These are phyloP conservation scores for Monarcha castaneiventris DNA, from an alignment of 2,113 vertebrate genomes.

Conservation along the genomic window DNA sequence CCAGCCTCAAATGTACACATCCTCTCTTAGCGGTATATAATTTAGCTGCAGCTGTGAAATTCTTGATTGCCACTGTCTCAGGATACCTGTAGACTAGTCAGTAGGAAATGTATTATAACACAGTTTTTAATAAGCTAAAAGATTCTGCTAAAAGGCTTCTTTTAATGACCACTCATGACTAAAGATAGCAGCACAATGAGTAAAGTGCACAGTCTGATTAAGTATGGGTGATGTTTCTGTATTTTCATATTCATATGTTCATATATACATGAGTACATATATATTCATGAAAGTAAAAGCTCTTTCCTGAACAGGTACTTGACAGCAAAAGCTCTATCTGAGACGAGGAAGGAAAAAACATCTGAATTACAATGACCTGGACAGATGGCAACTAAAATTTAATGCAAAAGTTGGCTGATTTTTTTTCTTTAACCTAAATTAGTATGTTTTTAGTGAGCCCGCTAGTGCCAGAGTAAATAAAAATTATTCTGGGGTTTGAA, in stretches of 20 bases:
- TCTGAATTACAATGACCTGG: not conserved
- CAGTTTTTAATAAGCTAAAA: not conserved
- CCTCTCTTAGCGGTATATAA: not conserved
- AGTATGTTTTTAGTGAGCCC: not conserved
- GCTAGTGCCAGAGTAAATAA: not conserved
- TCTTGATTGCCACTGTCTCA: not conserved
- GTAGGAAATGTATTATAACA: not conserved
- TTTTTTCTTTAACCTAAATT: not conserved
- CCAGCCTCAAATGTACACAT: not conserved
- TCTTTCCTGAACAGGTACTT: not conserved
- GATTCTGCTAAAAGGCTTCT: not conserved
- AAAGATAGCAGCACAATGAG: not conserved
- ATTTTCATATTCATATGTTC: not conserved
- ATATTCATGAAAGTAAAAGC: not conserved
- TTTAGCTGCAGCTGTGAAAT: not conserved
- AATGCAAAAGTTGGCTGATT: not conserved
- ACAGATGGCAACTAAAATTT: not conserved
- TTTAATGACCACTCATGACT: not conserved
- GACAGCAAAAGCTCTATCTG: not conserved
- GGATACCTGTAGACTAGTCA: not conserved
- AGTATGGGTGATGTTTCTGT: not conserved
- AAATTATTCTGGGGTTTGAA: not conserved
- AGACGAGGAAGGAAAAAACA: not conserved
- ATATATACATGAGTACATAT: not conserved
- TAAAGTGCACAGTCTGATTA: not conserved